Percentiles rank a stretch among this genome's conserved stretches.
Conservation (phyloP, 2,888 invertebrate species). For the Horisme vitalbata region DNA sequence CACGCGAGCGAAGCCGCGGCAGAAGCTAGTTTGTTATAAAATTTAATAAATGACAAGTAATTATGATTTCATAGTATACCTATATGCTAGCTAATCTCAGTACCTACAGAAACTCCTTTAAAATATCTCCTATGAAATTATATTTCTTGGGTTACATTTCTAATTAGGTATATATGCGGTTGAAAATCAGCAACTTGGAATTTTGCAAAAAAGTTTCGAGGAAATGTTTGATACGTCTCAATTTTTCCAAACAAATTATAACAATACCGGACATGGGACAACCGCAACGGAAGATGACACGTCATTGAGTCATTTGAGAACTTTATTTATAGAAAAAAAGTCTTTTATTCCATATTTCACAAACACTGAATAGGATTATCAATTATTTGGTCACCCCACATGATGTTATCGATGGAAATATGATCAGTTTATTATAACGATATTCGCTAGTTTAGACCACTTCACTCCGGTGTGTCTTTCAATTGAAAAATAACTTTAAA, state of each 20-base stretch:
- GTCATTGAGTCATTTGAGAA: conserved; percentile 38
- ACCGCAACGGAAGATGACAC: conserved; percentile 33
- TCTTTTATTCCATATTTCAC: conserved; percentile 50
- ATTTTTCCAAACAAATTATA: background rate
- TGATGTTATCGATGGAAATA: conserved; percentile 68
- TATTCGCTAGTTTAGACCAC: conserved; percentile 58
- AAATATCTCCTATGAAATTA: no score
- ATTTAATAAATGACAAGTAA: no score
- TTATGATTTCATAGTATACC: no score
- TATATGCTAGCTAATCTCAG: no score
- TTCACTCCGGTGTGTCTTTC: background rate
- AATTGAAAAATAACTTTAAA: background rate
- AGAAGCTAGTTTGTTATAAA: no score
- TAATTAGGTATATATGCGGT: no score
- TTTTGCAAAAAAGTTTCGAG: no score
- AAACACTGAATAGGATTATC: conserved; percentile 62
- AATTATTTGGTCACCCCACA: conserved; percentile 69
- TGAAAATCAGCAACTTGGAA: no score
- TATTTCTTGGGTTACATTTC: no score
- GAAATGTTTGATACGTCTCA: background rate
- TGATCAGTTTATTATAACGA: conserved; percentile 78
- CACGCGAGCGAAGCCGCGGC: no score
- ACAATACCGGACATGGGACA: conserved; percentile 20
- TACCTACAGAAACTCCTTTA: no score
- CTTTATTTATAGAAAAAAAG: conserved; percentile 39